phyloP scores from a whole-genome alignment of 2,888 invertebrate species.

The Thelaira solivaga region DNA sequence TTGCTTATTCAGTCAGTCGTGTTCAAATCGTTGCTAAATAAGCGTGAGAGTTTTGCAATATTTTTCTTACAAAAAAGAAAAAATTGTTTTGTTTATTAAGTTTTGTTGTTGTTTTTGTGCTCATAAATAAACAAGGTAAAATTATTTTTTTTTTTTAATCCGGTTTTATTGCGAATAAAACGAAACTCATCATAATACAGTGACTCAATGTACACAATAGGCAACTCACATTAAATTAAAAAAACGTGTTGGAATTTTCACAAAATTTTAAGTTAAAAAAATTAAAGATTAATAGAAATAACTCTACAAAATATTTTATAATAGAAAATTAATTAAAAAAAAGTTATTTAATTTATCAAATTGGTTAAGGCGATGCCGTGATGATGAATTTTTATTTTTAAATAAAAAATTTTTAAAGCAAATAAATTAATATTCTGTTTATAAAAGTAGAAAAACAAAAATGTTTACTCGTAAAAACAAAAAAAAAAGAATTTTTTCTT shows the following conservation, averaged over 20 bases:
- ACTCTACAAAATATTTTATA: too few species aligned
- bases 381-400: too few species aligned
- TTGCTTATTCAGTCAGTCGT: conserved; percentile 12
- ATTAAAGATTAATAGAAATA: not conserved
- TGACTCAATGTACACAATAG: conserved; percentile 36
- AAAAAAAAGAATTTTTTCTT: too few species aligned
- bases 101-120: conserved; percentile 2
- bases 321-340: too few species aligned
- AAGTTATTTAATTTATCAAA: too few species aligned
- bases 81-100: conserved; percentile 28
- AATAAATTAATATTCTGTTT: too few species aligned
- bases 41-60: not conserved
- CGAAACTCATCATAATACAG: not conserved
- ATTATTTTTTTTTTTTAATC: not conserved
- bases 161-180: conserved; percentile 27
- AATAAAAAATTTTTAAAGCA: too few species aligned
- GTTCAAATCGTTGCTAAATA: not conserved
- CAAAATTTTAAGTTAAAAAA: not conserved
- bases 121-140: conserved; percentile 40
- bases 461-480: too few species aligned
- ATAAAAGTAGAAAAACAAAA: too few species aligned
- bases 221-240: not conserved
- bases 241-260: conserved; percentile 22
- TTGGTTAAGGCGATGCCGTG: too few species aligned
- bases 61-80: not conserved